Percentiles rank a stretch among this genome's conserved stretches.
These are phyloP conservation scores for Eurytoma adleriae DNA, from an alignment of 2,888 invertebrate species.

Conservation along the genomic window DNA sequence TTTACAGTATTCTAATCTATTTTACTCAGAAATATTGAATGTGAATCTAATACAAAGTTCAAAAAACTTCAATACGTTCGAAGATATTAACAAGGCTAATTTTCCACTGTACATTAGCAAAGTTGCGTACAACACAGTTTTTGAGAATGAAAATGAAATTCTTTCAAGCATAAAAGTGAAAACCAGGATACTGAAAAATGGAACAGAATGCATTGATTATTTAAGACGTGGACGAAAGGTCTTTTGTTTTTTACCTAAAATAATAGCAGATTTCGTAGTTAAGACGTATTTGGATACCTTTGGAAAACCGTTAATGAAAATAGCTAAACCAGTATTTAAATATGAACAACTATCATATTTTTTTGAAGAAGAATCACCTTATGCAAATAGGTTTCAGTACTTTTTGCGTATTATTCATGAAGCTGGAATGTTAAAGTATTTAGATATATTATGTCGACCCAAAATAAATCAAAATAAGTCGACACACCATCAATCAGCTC, in stretches of 20 bases:
- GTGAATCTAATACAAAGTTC: background rate
- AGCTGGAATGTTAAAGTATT: background rate
- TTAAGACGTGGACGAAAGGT: background rate
- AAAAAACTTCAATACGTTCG: background rate
- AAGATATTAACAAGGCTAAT: conserved; percentile 16
- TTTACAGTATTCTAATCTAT: background rate
- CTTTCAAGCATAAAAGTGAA: background rate
- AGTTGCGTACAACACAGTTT: background rate
- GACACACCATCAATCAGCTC: no score
- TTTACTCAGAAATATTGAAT: conserved; percentile 18
- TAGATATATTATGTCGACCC: no score
- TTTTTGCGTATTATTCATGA: background rate
- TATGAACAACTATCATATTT: background rate
- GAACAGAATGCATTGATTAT: background rate
- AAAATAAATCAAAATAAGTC: no score
- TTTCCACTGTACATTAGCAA: conserved; percentile 7
- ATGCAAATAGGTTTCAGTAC: background rate
- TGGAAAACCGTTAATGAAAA: background rate
- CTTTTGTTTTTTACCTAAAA: conserved; percentile 7
- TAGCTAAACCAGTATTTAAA: conserved; percentile 24
- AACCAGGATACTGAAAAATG: background rate
- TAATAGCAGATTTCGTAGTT: background rate
- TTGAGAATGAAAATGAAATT: background rate
- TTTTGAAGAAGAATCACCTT: background rate
- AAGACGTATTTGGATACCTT: background rate